Evolutionary conservation across 2,113 vertebrate species (phyloP).

Genomic region (Oreochromis tanganicae): DNA sequence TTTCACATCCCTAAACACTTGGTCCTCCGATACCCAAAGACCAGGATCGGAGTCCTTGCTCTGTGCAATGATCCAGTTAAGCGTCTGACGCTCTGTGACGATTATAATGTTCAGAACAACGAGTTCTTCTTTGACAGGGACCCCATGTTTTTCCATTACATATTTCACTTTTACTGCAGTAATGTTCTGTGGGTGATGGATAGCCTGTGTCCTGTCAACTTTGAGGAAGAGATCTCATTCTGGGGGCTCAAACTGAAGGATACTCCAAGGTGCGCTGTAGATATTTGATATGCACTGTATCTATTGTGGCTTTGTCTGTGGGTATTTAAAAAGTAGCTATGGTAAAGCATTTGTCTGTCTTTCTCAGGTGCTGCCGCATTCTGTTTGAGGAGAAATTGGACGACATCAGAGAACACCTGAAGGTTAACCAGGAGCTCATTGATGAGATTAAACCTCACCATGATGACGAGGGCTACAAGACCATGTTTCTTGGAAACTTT

Average conservation of each 20-base stretch:
- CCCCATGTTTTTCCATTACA: slow-evolving; percentile 82
- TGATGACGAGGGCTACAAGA: slow-evolving; percentile 68
- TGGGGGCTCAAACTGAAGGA: slow-evolving; percentile 84
- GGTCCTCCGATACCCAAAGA: slow-evolving; percentile 73
- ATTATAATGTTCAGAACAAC: slow-evolving; percentile 79
- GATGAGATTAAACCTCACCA: slow-evolving; percentile 80
- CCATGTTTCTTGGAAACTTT: slow-evolving; percentile 73
- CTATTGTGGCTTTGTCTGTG: not conserved
- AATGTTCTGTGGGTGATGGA: slow-evolving; percentile 85
- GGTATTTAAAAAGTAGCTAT: not conserved
- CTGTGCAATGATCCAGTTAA: slow-evolving; percentile 72
- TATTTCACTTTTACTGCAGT: slow-evolving; percentile 86
- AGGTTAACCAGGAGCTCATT: slow-evolving; percentile 81
- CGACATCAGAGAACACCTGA: slow-evolving; percentile 82
- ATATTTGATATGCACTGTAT: not conserved
- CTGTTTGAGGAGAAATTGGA: slow-evolving; percentile 84
- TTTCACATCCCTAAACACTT: slow-evolving; percentile 76
- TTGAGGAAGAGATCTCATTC: slow-evolving; percentile 83
- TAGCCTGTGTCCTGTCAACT: slow-evolving; percentile 82
- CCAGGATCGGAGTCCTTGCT: slow-evolving; percentile 79
- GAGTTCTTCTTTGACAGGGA: slow-evolving; percentile 91
- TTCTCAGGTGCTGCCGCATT: slow-evolving; percentile 80
- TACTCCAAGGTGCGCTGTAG: slow-evolving; percentile 60
- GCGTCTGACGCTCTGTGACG: slow-evolving; percentile 81
- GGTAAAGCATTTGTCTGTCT: not conserved